Evolutionary conservation across 2,888 invertebrate species (phyloP).

Genomic region (Nemapogon koenigi): DNA sequence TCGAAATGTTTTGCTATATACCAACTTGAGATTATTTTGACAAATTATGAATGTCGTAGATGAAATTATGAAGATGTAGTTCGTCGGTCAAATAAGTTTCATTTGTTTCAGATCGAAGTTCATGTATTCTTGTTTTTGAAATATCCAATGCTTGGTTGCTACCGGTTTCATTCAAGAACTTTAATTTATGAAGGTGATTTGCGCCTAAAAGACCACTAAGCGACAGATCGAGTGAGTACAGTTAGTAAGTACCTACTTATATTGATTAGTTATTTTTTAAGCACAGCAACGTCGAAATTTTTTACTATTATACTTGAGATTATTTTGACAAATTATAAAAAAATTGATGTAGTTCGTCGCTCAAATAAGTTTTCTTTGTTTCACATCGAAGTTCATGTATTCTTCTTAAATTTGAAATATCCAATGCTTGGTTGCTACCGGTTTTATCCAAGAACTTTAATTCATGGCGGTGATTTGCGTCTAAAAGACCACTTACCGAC

Average conservation of each 20-base stretch:
- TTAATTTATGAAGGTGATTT: constrained; percentile 88
- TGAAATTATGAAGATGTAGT: constrained; percentile 77
- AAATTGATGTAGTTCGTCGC: too few relatives aligned
- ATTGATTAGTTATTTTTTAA: too few relatives aligned
- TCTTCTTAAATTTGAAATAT: constrained; percentile 91
- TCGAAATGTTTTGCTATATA: too few relatives aligned
- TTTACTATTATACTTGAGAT: too few relatives aligned
- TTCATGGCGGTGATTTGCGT: constrained; percentile 87
- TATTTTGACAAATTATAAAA: too few relatives aligned
- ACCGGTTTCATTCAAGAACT: constrained; percentile 73
- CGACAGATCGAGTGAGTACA: constrained; percentile 31
- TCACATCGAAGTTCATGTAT: constrained; percentile 88
- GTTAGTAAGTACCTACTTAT: too few relatives aligned
- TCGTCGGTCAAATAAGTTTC: too few relatives aligned
- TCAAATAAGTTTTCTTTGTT: constrained; percentile 20
- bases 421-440: constrained; percentile 88
- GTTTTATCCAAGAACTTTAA: constrained; percentile 51
- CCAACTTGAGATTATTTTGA: too few relatives aligned
- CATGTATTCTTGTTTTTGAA: constrained; percentile 78
- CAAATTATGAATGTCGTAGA: constrained; percentile 87
- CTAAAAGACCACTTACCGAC: constrained; percentile 75
- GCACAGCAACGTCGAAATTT: too few relatives aligned
- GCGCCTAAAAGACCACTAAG: constrained; percentile 79
- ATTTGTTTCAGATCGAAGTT: too few relatives aligned
- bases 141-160: constrained; percentile 84